These are phyloP conservation scores for Strix uralensis DNA, from an alignment of 2,113 vertebrate genomes.

Conservation along the genomic window DNA sequence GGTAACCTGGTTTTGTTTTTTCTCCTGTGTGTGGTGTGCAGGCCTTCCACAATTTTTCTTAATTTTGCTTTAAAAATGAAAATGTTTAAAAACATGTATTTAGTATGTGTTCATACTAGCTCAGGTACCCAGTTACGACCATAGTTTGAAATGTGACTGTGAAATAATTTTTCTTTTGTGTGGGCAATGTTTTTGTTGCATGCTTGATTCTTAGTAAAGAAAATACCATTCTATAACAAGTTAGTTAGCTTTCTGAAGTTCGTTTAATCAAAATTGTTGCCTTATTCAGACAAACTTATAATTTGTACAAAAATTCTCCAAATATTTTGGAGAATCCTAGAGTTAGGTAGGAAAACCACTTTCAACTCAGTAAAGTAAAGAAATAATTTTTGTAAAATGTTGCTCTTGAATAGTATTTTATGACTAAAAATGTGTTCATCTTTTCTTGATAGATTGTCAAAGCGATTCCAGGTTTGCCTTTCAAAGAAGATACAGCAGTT, in stretches of 20 bases:
- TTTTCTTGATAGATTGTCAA: conserved; percentile 29
- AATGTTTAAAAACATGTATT: not conserved
- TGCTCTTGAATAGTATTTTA: not conserved
- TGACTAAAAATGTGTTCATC: not conserved
- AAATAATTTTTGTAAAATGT: not conserved
- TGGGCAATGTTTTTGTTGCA: accelerated
- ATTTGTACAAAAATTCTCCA: not conserved
- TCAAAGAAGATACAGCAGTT: conserved; percentile 32
- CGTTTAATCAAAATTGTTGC: not conserved
- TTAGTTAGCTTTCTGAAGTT: not conserved
- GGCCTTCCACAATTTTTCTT: not conserved
- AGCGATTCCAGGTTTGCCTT: conserved; percentile 10
- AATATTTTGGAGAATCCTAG: not conserved
- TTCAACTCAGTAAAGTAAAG: not conserved
- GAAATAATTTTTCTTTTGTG: not conserved
- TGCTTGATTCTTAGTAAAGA: not conserved
- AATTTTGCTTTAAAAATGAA: not conserved
- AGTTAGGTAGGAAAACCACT: not conserved
- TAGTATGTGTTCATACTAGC: not conserved
- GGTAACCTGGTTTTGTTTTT: not conserved
- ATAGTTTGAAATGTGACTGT: not conserved
- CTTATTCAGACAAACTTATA: not conserved
- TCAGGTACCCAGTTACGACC: accelerated
- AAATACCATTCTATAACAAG: not conserved
- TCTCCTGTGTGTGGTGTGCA: not conserved